Conservation (phyloP, 2,113 vertebrate species). For the Pelecanoides urinatrix region DNA sequence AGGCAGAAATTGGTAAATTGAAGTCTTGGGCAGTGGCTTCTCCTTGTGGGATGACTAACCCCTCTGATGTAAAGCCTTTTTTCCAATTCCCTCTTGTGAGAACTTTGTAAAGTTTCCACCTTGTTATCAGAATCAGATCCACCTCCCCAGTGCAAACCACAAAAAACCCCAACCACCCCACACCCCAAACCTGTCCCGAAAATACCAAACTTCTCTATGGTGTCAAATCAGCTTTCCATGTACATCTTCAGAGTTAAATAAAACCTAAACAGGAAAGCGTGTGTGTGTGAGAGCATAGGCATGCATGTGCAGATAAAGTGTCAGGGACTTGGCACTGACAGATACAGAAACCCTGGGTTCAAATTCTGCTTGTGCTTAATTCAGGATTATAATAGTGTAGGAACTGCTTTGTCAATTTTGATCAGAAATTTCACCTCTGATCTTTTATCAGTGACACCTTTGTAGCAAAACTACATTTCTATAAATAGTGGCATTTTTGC, state of each 20-base stretch:
- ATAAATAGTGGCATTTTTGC: background rate
- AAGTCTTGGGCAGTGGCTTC: background rate
- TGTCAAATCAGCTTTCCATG: background rate
- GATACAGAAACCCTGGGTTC: background rate
- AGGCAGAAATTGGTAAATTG: background rate
- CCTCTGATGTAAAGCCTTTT: background rate
- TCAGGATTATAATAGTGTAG: background rate
- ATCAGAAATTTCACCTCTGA: background rate
- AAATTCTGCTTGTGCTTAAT: background rate
- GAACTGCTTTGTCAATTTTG: background rate
- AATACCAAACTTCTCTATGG: background rate
- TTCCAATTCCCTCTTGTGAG: background rate
- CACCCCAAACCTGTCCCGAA: rapidly evolving
- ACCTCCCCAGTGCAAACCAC: background rate
- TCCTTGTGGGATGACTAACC: background rate
- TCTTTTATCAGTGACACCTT: background rate
- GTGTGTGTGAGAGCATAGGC: too few relatives aligned
- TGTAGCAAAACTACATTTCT: background rate
- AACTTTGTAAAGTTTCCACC: background rate
- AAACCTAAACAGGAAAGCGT: background rate
- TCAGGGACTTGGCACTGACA: background rate
- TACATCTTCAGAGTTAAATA: background rate
- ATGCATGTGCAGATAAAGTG: too few relatives aligned
- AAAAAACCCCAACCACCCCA: rapidly evolving
- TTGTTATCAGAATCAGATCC: background rate